Evolutionary conservation across 2,113 vertebrate genomes (phyloP).

Genomic region (Diadophis punctatus): DNA sequence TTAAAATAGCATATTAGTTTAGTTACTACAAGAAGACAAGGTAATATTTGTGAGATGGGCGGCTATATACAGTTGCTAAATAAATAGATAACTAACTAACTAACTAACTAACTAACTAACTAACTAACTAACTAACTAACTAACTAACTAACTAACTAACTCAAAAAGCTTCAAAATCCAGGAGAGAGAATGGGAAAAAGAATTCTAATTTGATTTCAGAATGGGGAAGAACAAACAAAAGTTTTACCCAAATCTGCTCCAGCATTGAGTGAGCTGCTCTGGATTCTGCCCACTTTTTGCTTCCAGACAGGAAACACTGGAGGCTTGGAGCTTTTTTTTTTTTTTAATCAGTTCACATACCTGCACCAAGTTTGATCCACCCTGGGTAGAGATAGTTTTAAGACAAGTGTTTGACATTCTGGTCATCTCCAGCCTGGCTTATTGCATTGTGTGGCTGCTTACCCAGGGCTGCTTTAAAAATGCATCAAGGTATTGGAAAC

Average conservation of each 20-base stretch:
- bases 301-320: not conserved
- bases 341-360: not conserved
- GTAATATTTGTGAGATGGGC: not conserved
- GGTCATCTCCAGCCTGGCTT: not conserved
- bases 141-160: not conserved
- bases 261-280: not conserved
- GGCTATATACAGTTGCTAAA: not conserved
- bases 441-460: not conserved
- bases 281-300: not conserved
- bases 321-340: not conserved
- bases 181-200: not conserved
- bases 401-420: not conserved
- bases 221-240: not conserved
- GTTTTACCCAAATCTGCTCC: not conserved
- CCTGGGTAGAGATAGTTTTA: not conserved
- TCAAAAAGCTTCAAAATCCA: not conserved
- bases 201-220: not conserved
- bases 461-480: not conserved
- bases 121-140: not conserved
- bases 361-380: not conserved
- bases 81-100: not conserved
- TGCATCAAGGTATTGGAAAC: not conserved
- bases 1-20: not conserved
- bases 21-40: not conserved
- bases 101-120: not conserved